Evolutionary conservation across 2,888 invertebrate species (phyloP).

Genomic region (Iselma pallidipennis): DNA sequence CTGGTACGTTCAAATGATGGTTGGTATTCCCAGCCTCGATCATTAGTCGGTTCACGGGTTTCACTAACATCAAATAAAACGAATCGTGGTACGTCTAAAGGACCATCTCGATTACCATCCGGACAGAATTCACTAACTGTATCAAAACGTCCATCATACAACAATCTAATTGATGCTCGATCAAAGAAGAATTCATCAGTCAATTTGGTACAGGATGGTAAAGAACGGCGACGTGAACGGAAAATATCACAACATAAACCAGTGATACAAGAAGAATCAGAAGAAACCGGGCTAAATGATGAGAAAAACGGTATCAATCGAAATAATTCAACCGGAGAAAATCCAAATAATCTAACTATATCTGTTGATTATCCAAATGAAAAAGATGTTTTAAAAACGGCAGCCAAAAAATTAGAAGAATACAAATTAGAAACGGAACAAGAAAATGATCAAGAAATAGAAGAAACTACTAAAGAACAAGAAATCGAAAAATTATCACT

Average conservation of each 20-base stretch:
- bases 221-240: constrained; percentile 34
- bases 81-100: constrained; percentile 36
- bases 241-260: constrained; percentile 35
- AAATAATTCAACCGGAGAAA: too few species aligned
- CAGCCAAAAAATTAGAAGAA: constrained; percentile 60
- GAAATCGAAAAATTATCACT: constrained; percentile 50
- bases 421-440: constrained; percentile 46
- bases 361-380: constrained; percentile 48
- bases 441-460: constrained; percentile 19
- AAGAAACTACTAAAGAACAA: constrained; percentile 10
- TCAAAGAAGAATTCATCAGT: constrained; percentile 26
- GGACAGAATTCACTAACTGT: constrained; percentile 48
- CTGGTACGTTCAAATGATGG: constrained; percentile 66
- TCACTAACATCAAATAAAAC: constrained; percentile 56
- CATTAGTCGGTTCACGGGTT: constrained; percentile 46
- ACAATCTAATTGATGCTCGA: constrained; percentile 40
- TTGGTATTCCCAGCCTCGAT: constrained; percentile 59
- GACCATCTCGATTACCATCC: constrained; percentile 29
- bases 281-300: constrained; percentile 29
- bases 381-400: constrained; percentile 62
- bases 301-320: background rate
- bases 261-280: constrained; percentile 37
- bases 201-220: constrained; percentile 25
- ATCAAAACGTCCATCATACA: constrained; percentile 51
- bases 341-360: background rate